Conservation (phyloP, 2,113 vertebrate genomes). For the Egretta garzetta region DNA sequence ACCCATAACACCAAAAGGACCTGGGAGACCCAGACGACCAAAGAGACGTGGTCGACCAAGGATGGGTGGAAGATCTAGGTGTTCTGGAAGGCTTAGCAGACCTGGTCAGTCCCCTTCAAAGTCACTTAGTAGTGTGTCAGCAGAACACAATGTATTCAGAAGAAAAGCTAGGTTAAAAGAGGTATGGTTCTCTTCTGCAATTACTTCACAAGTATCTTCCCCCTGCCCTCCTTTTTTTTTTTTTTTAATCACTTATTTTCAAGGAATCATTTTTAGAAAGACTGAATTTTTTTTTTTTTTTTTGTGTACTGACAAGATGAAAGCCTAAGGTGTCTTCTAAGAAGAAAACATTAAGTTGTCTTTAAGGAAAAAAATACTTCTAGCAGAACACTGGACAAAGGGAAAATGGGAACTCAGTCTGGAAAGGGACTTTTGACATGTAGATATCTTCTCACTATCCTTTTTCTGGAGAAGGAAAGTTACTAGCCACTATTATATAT, state of each 20-base stretch:
- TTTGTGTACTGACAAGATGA: background rate
- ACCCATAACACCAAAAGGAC: constrained; percentile 66
- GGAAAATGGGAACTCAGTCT: background rate
- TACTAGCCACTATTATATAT: background rate
- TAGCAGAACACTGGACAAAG: background rate
- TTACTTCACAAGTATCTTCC: background rate
- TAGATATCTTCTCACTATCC: background rate
- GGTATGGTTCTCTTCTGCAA: constrained; percentile 70
- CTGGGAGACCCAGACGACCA: constrained; percentile 66
- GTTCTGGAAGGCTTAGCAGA: constrained; percentile 66
- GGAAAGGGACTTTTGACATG: background rate
- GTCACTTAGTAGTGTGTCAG: constrained; percentile 46
- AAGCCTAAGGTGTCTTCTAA: background rate
- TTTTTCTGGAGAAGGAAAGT: background rate
- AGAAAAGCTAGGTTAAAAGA: constrained; percentile 83
- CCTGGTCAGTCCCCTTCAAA: constrained; percentile 69
- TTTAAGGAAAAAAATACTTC: background rate
- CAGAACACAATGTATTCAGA: constrained; percentile 73
- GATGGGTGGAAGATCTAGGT: constrained; percentile 41
- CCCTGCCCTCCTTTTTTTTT: rapidly evolving
- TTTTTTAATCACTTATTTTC: background rate
- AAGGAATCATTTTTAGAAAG: background rate
- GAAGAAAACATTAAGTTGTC: background rate
- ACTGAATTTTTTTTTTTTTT: background rate
- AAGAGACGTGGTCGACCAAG: constrained; percentile 60